Evolutionary conservation across 2,888 invertebrate genomes (phyloP).

Genomic region (Cyclophora punctaria): DNA sequence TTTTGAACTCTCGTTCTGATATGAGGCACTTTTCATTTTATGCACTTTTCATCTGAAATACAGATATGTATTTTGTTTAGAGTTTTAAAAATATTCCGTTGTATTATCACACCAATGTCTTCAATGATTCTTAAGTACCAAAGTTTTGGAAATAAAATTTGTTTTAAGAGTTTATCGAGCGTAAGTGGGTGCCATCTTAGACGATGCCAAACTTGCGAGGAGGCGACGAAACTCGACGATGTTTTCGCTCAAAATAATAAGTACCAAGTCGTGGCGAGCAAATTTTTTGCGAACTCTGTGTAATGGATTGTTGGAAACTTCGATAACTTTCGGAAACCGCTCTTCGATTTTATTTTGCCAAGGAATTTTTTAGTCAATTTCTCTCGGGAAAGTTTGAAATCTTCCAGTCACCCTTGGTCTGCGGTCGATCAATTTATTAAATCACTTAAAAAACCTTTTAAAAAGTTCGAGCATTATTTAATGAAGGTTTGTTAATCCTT

Average conservation of each 20-base stretch:
- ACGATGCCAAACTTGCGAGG: conserved; percentile 41
- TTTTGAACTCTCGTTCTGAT: not conserved
- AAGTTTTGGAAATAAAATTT: conserved; percentile 19
- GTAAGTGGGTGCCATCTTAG: conserved; percentile 29
- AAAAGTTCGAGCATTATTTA: not conserved
- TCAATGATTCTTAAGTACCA: conserved; percentile 11
- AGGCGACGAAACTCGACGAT: conserved; percentile 60
- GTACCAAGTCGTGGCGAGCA: conserved; percentile 52
- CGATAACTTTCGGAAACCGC: conserved; percentile 74
- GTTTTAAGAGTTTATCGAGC: conserved; percentile 33
- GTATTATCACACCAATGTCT: not conserved
- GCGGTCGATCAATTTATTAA: conserved; percentile 28
- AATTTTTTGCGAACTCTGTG: conserved; percentile 71
- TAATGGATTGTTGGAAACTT: conserved; percentile 73
- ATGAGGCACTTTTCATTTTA: not conserved
- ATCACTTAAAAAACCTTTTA: conserved; percentile 4
- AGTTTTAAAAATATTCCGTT: not conserved
- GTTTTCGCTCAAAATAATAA: conserved; percentile 74
- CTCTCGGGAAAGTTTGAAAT: conserved; percentile 62
- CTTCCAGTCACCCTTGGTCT: conserved; percentile 63
- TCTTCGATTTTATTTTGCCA: conserved; percentile 69
- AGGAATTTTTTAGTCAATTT: conserved; percentile 73
- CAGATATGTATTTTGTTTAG: not conserved
- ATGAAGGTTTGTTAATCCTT: conserved; percentile 1
- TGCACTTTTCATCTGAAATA: not conserved